Conservation (phyloP, 1,140 invertebrate genomes). For the Ceratina australensis region DNA sequence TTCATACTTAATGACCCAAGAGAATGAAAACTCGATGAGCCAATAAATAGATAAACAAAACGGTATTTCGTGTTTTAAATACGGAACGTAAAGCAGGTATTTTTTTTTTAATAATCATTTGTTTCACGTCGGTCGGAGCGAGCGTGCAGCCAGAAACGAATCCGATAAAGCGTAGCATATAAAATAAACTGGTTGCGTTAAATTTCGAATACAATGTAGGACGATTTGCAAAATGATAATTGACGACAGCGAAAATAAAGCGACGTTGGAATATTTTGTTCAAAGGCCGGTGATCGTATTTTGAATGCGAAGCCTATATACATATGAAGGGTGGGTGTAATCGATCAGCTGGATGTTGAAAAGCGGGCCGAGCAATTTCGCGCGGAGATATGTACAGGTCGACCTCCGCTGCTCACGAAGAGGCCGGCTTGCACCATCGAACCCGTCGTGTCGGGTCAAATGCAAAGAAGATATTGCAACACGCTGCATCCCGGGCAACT, state of each 20-base stretch:
- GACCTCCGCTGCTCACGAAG: constrained; percentile 27
- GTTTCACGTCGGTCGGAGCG: neutral
- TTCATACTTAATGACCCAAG: too few species aligned
- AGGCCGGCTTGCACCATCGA: constrained; percentile 36
- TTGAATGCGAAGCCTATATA: constrained; percentile 28
- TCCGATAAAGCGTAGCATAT: too few species aligned
- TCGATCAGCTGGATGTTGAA: constrained; percentile 62
- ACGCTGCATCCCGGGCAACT: constrained; percentile 18
- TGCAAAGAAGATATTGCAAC: constrained; percentile 41
- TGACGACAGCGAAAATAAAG: too few species aligned
- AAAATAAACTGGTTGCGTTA: too few species aligned
- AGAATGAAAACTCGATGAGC: too few species aligned
- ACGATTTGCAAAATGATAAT: too few species aligned
- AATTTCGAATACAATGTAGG: too few species aligned
- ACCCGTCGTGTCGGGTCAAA: constrained; percentile 42
- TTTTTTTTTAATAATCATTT: neutral
- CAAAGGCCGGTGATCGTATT: constrained; percentile 21
- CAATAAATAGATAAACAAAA: too few species aligned
- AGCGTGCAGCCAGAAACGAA: neutral
- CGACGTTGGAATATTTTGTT: neutral
- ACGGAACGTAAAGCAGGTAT: too few species aligned
- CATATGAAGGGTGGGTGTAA: constrained; percentile 54
- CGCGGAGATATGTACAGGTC: constrained; percentile 41
- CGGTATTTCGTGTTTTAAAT: neutral
- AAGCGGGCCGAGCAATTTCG: constrained; percentile 58